Conservation (phyloP, 2,113 vertebrate species). For the Noctilio leporinus region DNA sequence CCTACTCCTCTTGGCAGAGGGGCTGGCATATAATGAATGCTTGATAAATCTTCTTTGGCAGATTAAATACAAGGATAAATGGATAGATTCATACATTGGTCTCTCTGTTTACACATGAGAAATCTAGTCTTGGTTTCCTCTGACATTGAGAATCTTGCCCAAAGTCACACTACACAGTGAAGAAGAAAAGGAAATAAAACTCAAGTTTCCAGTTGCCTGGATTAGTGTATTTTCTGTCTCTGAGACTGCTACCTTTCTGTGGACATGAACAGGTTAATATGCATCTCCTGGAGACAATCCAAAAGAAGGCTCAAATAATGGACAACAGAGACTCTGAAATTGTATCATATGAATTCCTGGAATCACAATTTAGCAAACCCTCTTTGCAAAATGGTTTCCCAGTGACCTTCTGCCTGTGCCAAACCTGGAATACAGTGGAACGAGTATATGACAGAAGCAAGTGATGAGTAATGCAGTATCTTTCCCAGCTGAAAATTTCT, state of each 20-base stretch:
- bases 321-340: neutral
- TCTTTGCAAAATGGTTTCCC: neutral
- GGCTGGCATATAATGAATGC: neutral
- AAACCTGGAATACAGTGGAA: neutral
- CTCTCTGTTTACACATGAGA: neutral
- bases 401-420: neutral
- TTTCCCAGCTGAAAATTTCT: neutral
- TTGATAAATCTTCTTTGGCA: neutral
- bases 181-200: neutral
- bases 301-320: neutral
- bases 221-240: neutral
- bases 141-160: neutral
- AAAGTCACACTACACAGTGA: neutral
- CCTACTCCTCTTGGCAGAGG: neutral
- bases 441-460: neutral
- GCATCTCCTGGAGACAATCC: neutral
- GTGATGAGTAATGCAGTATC: neutral
- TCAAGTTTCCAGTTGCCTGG: neutral
- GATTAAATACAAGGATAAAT: neutral
- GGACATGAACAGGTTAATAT: neutral
- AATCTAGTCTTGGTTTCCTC: neutral
- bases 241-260: neutral
- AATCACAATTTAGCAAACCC: neutral
- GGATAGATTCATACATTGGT: rapidly evolving
- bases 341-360: no score